phyloP scores from a whole-genome alignment of 2,888 invertebrate genomes.

The Drosophila flavopinicola region DNA sequence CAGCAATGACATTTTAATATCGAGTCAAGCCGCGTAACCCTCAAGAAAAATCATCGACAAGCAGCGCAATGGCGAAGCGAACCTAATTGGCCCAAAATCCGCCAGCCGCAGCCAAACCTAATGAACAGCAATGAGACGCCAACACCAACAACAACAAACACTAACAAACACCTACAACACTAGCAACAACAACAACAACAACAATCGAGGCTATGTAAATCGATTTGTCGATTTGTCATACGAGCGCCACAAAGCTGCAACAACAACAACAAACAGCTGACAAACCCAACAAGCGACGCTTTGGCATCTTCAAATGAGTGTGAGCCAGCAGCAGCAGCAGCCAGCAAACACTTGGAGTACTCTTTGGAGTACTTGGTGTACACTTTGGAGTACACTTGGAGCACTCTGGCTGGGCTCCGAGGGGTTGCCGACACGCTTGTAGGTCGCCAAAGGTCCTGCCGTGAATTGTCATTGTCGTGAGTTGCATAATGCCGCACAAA shows the following conservation, averaged over 20 bases:
- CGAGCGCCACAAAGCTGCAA: slow-evolving; percentile 44
- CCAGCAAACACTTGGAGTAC: slow-evolving; percentile 4
- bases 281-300: slow-evolving; percentile 40
- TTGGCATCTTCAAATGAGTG: slow-evolving; percentile 68
- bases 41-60: slow-evolving; percentile 18
- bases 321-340: slow-evolving; percentile 35
- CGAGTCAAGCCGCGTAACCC: slow-evolving; percentile 25
- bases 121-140: slow-evolving; percentile 51
- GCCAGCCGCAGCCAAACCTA: slow-evolving; percentile 59
- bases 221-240: slow-evolving; percentile 76
- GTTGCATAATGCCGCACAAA: slow-evolving; percentile 79
- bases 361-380: slow-evolving; percentile 8
- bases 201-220: slow-evolving; percentile 63
- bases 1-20: slow-evolving; percentile 60
- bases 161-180: slow-evolving; percentile 36
- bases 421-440: slow-evolving; percentile 75
- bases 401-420: slow-evolving; percentile 35
- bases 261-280: slow-evolving; percentile 4
- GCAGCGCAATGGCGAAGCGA: slow-evolving; percentile 41
- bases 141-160: slow-evolving; percentile 12
- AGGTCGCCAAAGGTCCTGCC: slow-evolving; percentile 80
- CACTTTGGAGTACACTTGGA: slow-evolving; percentile 21
- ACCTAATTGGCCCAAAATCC: slow-evolving; percentile 64
- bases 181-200: slow-evolving; percentile 17
- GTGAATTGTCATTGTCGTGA: slow-evolving; percentile 80